Percentiles rank a stretch among this genome's conserved stretches.
Evolutionary conservation across 2,797 vertebrate genomes (phyloP).

Genomic region (Coendou prehensilis): DNA sequence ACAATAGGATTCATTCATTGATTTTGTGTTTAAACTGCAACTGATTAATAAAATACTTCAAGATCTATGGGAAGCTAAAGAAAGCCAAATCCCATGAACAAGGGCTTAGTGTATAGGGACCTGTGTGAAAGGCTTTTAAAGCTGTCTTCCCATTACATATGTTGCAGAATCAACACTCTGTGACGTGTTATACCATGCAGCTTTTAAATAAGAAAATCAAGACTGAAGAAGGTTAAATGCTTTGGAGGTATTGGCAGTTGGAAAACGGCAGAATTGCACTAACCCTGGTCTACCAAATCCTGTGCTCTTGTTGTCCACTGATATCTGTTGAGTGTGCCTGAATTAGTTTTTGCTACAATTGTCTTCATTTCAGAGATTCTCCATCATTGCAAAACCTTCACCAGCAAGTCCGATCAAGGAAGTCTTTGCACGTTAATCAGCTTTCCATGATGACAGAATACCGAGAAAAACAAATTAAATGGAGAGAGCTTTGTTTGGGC

Average conservation of each 20-base stretch:
- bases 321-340: no score
- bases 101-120: fast-evolving
- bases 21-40: not conserved
- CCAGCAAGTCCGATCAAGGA: not conserved
- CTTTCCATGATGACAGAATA: no score
- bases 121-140: not conserved
- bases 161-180: not conserved
- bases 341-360: no score
- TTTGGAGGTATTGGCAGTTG: not conserved
- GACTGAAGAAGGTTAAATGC: no score
- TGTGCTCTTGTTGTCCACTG: not conserved
- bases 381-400: not conserved
- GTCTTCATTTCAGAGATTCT: not conserved
- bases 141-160: fast-evolving
- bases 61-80: no score
- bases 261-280: no score
- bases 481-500: not conserved
- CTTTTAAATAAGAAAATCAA: not conserved
- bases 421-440: not conserved
- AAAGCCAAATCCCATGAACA: no score
- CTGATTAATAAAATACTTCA: not conserved
- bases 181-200: fast-evolving
- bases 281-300: not conserved
- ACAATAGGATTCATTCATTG: not conserved
- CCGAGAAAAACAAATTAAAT: not conserved